A percentile compares a stretch with the other conserved stretches of the same genome.
These are phyloP conservation scores for Axinella damicornis DNA, from an alignment of 37 sponge, comb jelly and placozoan genomes.

Conservation along the genomic window DNA sequence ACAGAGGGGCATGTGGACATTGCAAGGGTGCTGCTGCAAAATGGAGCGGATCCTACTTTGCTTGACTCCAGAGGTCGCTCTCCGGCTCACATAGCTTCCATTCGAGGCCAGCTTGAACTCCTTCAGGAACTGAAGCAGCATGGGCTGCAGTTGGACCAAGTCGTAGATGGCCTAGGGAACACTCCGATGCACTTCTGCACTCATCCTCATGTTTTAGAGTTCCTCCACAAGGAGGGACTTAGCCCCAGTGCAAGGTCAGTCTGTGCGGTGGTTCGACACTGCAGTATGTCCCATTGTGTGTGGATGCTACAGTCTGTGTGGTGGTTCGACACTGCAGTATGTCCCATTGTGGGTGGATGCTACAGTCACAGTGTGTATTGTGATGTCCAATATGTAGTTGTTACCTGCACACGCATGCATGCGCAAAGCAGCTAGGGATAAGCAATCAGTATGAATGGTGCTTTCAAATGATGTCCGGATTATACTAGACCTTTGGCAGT, in stretches of 20 bases:
- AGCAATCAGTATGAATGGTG: too few species aligned
- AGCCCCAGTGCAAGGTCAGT: constrained; percentile 3
- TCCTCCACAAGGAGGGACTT: constrained; percentile 15
- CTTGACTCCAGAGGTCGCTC: constrained; percentile 12
- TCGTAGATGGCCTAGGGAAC: neutral
- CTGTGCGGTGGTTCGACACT: neutral
- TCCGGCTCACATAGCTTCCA: constrained; percentile 15
- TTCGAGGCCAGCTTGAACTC: constrained; percentile 4
- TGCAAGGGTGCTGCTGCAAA: constrained; percentile 1
- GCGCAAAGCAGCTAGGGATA: too few species aligned
- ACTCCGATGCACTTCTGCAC: constrained; percentile 19
- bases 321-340: too few species aligned
- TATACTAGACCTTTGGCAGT: too few species aligned
- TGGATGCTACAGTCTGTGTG: too few species aligned
- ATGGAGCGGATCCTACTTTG: constrained; percentile 23
- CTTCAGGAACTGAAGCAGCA: constrained; percentile 13
- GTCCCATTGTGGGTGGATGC: too few species aligned
- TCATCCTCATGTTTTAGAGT: constrained; percentile 1
- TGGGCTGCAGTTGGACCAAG: neutral
- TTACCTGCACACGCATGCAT: too few species aligned
- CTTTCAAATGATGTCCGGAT: too few species aligned
- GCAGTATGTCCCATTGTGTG: too few species aligned
- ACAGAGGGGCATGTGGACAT: constrained; percentile 4
- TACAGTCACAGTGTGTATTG: too few species aligned
- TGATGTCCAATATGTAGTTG: too few species aligned